These are phyloP conservation scores for Blastobasis lacticolella DNA, from an alignment of 2,888 invertebrate genomes.

Conservation along the genomic window DNA sequence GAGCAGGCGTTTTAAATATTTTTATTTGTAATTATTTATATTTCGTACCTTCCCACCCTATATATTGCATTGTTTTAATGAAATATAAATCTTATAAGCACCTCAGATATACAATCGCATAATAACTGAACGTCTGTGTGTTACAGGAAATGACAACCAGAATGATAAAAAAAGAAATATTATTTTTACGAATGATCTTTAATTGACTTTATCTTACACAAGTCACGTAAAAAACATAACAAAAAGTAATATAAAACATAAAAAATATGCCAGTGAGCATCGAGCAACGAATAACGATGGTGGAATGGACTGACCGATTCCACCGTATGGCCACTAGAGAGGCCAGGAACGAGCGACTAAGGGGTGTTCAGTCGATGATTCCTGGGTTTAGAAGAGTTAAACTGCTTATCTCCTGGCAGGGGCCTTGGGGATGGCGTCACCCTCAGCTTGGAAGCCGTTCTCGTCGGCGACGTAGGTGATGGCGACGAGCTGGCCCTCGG, in stretches of 20 bases:
- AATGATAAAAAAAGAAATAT: neutral
- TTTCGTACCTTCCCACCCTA: too few species aligned
- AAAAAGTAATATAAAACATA: constrained; percentile 35
- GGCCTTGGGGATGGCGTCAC: constrained; percentile 74
- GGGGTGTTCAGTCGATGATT: constrained; percentile 15
- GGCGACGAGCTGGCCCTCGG: constrained; percentile 67
- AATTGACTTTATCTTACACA: constrained; percentile 21
- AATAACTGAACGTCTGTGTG: too few species aligned
- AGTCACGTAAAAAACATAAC: constrained; percentile 27
- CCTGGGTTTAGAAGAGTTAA: constrained; percentile 6
- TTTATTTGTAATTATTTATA: too few species aligned
- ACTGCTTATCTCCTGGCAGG: constrained; percentile 26
- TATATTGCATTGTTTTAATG: too few species aligned
- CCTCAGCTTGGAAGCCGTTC: constrained; percentile 76
- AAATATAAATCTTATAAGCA: too few species aligned
- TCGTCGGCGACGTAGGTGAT: constrained; percentile 76
- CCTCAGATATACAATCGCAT: too few species aligned
- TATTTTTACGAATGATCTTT: constrained; percentile 2
- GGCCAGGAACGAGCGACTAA: constrained; percentile 9
- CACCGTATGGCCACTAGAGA: neutral
- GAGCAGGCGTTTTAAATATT: too few species aligned
- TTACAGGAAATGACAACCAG: neutral
- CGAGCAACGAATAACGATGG: constrained; percentile 19
- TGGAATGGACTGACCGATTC: constrained; percentile 8
- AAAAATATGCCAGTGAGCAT: constrained; percentile 52